Conservation (phyloP, 2,888 invertebrate genomes). For the Patella ulyssiponensis region DNA sequence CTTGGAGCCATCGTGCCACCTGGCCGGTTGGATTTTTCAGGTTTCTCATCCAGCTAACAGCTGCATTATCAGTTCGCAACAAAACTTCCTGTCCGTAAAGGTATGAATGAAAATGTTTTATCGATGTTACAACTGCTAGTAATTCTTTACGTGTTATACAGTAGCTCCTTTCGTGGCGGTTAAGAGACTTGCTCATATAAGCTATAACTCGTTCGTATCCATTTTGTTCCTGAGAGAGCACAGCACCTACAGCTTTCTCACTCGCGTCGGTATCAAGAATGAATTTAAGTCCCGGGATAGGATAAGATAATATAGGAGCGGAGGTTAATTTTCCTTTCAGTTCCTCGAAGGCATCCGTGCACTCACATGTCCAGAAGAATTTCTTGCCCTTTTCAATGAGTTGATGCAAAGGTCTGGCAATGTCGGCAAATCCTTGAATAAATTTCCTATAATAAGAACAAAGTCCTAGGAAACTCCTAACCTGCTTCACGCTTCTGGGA, state of each 20-base stretch:
- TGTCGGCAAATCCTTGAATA: conserved; percentile 28
- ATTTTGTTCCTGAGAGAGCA: too few relatives aligned
- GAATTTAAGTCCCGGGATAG: conserved; percentile 10
- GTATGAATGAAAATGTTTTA: conserved; percentile 19
- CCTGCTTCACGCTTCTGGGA: conserved; percentile 26
- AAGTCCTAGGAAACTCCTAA: conserved; percentile 32
- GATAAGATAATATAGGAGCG: conserved; percentile 19
- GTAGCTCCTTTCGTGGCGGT: too few relatives aligned
- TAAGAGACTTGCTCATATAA: too few relatives aligned
- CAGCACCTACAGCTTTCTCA: conserved; percentile 16
- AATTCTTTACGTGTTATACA: too few relatives aligned
- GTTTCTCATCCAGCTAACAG: conserved; percentile 14
- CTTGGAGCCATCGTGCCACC: conserved; percentile 19
- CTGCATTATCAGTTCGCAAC: conserved; percentile 21
- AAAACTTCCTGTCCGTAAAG: conserved; percentile 19
- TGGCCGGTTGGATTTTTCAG: conserved; percentile 16
- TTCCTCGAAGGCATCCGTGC: conserved; percentile 20
- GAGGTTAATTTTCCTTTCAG: conserved; percentile 18
- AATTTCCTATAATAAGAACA: conserved; percentile 33
- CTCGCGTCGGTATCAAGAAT: conserved; percentile 24
- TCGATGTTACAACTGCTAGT: conserved; percentile 16
- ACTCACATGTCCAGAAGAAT: conserved; percentile 14
- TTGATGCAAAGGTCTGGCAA: too few relatives aligned
- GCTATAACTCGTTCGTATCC: too few relatives aligned
- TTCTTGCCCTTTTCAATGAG: conserved; percentile 14